Base-by-base conservation (phyloP, 2,797 vertebrate genomes). In the Lycodopsis pacificus region DNA sequence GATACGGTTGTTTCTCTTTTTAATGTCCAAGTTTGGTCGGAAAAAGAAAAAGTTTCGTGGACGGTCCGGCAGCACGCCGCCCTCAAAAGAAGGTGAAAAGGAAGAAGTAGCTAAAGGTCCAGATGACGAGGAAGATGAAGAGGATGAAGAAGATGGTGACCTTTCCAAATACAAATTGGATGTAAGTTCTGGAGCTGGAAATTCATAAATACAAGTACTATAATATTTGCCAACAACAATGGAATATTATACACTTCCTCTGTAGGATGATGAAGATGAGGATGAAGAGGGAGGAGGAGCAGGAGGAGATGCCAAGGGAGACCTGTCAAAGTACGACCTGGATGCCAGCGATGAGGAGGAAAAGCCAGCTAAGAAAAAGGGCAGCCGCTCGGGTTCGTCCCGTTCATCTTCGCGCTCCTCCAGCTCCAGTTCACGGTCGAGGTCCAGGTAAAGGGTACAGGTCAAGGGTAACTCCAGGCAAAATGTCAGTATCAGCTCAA, bases 401-500 rank as follows among this genome's bases (percentile, higher is more conserved):
- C 95, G 91, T 62, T 99, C 98, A 30, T 98, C 97, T 76, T 98
- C 97, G 6, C 97, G 93, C 90, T 99, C 98, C 81, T 98, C 97
- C 92, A 97, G 96, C 90, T 98, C 98, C 93, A 98, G 97, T 95
- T 99, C 98, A 93, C 97, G 97, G 98, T 99, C 98, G 93, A 98
- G 98, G 98, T 99, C 98, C 98, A 99, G 98, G 98, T 99, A 99
- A 99, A 96, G 98, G 97, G 97, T 98, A 96, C 97, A 99, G 97
- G 97, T 98, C 98, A 96, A 98, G 98, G 98, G 98, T 99, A 97
- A 99, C 98, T 89, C 95, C 97, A 94, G 97, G 96, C 96, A 99
- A 99, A 99, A 99, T 99, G 98, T 99, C 97, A 98, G 98, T 99
- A 99, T 99, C 98, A 97, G 95, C 90, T 95, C 94, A 96, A 96